Evolutionary conservation across 2,113 vertebrate species (phyloP), one percentile per base, ranked within the genome.

Genomic region (Percina caprodes): DNA sequence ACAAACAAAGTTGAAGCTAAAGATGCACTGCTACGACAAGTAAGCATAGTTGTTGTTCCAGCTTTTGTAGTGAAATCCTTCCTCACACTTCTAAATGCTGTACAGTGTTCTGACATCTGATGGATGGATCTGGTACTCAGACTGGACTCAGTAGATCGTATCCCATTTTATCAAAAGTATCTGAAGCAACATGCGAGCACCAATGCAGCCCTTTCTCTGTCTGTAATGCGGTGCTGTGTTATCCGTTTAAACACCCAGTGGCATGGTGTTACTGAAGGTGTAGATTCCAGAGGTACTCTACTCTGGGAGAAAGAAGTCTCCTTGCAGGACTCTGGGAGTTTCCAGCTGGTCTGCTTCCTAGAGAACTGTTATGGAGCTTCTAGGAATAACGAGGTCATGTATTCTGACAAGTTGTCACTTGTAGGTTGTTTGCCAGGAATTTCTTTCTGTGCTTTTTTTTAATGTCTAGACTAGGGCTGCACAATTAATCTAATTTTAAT

Each of bases 341-440:
- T 67, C 39, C 74, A 78, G 77, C 54, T 74, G 70, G 14, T 77
- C 26, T 68, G 42, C 69, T 79, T 90, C 81, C 72, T 86, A 67
- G 70, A 86, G 65, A 56, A 75, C 61, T 71, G 82, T 74, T 79
- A 65, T 74, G 61, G 55, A 82, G 79, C 89, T 86, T 84, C 78
- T 52, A 59, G 76, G 68, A 83, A 88, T 70, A 78, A 83, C 63
- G 75, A 80, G 69, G 75, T 69, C 65, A 72, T 52, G 15, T 14
- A 39, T 33, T 24, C 49, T 74, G 42, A 52, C 49, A 80, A 61
- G 23, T 65, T 68, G 69, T 69, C 63, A 83, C 30, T 69, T 63
- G 48, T 42, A 15, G 26, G 13, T 65, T 66, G 39, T 79, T 46
- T 19, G 33, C 45, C 12, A 23, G 9, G 19, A 78, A 66, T 74